Conservation (phyloP, 2,113 vertebrate species). For the Thryonomys swinderianus region DNA sequence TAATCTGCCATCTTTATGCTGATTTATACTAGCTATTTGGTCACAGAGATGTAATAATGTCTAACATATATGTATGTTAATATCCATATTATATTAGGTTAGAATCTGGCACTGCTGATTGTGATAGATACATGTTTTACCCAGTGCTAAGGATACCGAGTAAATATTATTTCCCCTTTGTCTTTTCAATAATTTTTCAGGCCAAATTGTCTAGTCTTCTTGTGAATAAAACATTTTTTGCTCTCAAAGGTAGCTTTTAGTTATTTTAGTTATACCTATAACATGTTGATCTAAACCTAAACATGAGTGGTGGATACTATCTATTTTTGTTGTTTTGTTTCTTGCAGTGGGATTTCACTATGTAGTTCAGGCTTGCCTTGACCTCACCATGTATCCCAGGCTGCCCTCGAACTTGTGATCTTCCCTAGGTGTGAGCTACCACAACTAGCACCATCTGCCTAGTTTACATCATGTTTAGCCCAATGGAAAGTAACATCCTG, state of each 20-base stretch:
- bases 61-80: not conserved
- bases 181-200: slow-evolving; percentile 36
- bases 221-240: not conserved
- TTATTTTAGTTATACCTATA: not conserved
- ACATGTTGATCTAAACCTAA: not conserved
- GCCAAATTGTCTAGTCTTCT: not conserved
- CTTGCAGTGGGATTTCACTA: not conserved
- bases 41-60: not conserved
- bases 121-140: not conserved
- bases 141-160: not conserved
- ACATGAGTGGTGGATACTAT: not conserved
- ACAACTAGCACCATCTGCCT: not conserved
- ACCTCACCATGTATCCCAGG: not conserved
- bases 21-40: not conserved
- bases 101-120: not conserved
- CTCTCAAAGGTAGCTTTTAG: not conserved
- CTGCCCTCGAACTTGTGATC: not conserved
- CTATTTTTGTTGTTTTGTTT: not conserved
- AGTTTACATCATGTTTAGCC: not conserved
- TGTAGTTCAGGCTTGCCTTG: not conserved
- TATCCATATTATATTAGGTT: not conserved
- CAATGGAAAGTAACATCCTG: not conserved
- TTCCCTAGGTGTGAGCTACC: not conserved
- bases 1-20: not conserved
- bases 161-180: not conserved